Base-by-base conservation (phyloP, 2,113 vertebrate species). In the Alethe diademata region DNA sequence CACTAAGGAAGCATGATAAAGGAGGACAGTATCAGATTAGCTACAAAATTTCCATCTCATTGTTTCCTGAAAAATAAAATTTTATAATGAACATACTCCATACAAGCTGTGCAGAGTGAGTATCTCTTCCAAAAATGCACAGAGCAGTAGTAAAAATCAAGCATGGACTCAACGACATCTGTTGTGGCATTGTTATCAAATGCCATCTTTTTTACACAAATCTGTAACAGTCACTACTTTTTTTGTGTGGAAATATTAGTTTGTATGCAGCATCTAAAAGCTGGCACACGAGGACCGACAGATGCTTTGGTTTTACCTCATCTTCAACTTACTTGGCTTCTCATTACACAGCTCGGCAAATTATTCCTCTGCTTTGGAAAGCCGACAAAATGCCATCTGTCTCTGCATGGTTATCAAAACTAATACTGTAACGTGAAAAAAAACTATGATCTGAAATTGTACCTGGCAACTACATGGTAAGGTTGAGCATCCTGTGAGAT, bases 251-350 rank as follows among this genome's bases (percentile, higher is more conserved):
- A 98, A 98, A 98, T 98, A 98, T 98, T 97, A 98, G 97, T 98
- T 98, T 96, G 97, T 98, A 96, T 96, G 97, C 36, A 0, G 95
- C 90, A 96, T 97, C 97, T 95, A 95, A 96, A 97, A 97, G 93
- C 95, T 98, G 98, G 98, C 98, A 97, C 90, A 53, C 12, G 0
- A 97, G 93, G 93, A 94, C 96, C 67, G 88, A 98, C 98, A 98
- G 98, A 98, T 98, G 98, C 98, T 98, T 96, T 86, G 88, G 96
- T 98, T 98, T 98, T 97, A 98, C 98, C 97, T 98, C 98, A 97
- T 98, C 98, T 98, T 98, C 98, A 96, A 98, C 98, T 98, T 98
- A 88, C 97, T 98, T 43, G 86, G 97, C 97, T 98, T 93, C 98
- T 98, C 98, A 95, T 98, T 98, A 97, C 97, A 82, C 96, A 97